Evolutionary conservation across 37 sponge, comb jelly and placozoan genomes (phyloP).

Genomic region (Hormiphora californensis): DNA sequence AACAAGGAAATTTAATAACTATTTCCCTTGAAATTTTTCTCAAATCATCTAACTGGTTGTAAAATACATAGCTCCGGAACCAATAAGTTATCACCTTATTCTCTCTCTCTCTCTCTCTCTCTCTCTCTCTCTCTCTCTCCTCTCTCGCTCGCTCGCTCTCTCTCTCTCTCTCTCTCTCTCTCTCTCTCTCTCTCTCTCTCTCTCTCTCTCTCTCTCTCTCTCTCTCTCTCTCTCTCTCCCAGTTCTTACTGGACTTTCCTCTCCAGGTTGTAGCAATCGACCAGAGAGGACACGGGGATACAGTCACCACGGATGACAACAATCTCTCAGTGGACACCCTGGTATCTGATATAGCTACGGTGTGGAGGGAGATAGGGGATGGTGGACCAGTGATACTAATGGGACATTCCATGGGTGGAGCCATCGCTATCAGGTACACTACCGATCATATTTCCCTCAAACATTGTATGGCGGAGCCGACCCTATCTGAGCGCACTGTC

Average conservation of each 20-base stretch:
- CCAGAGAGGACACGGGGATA: constrained; percentile 57
- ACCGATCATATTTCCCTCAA: no score
- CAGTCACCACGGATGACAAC: constrained; percentile 61
- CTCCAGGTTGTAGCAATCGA: constrained; percentile 3
- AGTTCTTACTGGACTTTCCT: neutral
- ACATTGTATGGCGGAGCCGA: no score
- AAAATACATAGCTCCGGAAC: neutral
- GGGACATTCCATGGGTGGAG: constrained; percentile 98
- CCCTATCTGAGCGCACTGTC: no score
- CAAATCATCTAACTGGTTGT: no score
- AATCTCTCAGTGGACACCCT: constrained; percentile 69
- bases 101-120: neutral
- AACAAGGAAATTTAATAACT: no score
- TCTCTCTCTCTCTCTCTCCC: neutral
- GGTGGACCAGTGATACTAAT: constrained; percentile 72
- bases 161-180: no score
- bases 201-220: neutral
- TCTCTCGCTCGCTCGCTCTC: no score
- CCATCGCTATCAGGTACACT: constrained; percentile 69
- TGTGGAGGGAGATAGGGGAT: constrained; percentile 19
- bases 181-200: neutral
- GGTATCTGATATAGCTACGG: constrained; percentile 51
- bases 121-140: neutral
- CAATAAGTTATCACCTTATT: neutral
- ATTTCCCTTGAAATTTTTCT: no score